Evolutionary conservation across 1,140 invertebrate genomes (phyloP).

Genomic region (Diplogasteroides magnus): DNA sequence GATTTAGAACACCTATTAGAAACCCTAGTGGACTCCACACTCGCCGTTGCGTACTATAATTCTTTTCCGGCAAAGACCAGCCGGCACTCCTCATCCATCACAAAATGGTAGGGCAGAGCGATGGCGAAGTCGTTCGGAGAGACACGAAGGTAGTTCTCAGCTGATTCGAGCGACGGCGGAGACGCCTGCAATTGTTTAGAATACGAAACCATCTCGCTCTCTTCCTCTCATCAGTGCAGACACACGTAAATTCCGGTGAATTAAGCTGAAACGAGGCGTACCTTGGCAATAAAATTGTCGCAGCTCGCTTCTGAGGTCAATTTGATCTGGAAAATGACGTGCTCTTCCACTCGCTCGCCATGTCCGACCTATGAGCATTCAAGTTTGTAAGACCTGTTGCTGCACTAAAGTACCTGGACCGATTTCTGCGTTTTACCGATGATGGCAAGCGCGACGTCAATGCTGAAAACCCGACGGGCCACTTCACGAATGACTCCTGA

Average conservation of each 20-base stretch:
- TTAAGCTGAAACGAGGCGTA: too few species aligned
- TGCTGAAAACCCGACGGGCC: constrained; percentile 46
- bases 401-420: constrained; percentile 19
- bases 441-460: constrained; percentile 46
- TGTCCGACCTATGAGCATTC: not conserved
- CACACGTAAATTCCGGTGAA: too few species aligned
- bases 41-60: too few species aligned
- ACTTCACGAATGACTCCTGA: constrained; percentile 52
- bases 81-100: constrained; percentile 54
- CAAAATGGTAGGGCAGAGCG: constrained; percentile 57
- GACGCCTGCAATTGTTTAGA: not conserved
- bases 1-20: too few species aligned
- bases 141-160: constrained; percentile 11
- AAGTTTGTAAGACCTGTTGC: not conserved
- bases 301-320: not conserved
- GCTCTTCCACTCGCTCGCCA: constrained; percentile 33
- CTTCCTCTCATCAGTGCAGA: not conserved
- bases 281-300: constrained; percentile 10
- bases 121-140: constrained; percentile 21
- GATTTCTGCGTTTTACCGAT: constrained; percentile 37
- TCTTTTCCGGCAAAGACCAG: constrained; percentile 47
- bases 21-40: too few species aligned
- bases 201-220: not conserved
- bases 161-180: not conserved
- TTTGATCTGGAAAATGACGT: constrained; percentile 35